phyloP scores from a whole-genome alignment of 2,797 vertebrate species.

The Prionace glauca region DNA sequence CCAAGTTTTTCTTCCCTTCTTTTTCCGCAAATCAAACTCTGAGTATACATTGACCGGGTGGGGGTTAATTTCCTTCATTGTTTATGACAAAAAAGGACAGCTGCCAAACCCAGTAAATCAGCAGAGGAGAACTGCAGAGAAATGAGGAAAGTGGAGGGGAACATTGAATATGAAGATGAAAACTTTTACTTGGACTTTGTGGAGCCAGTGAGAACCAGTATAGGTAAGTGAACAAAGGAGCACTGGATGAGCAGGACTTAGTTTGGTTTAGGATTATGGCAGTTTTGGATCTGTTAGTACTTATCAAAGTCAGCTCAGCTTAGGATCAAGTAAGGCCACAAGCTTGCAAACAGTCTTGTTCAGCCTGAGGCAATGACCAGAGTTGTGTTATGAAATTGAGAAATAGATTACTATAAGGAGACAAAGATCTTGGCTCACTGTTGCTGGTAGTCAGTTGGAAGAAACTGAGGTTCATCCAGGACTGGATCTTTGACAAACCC shows the following conservation, averaged over 20 bases:
- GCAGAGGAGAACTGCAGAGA: no score
- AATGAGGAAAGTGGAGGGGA: no score
- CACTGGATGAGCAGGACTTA: not conserved
- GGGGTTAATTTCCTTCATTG: no score
- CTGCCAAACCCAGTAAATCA: no score
- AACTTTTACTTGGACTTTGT: not conserved
- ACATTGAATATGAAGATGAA: not conserved
- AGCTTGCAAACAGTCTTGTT: not conserved
- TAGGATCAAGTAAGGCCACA: not conserved
- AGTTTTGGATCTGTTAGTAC: not conserved
- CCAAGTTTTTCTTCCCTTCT: no score
- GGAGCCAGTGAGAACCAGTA: not conserved
- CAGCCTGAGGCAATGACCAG: not conserved
- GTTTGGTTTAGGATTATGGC: not conserved
- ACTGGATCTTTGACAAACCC: not conserved
- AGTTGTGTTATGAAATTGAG: not conserved
- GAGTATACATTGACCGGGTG: no score
- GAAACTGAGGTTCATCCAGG: not conserved
- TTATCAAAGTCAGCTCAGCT: not conserved
- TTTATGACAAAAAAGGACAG: no score
- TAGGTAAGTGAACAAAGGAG: not conserved
- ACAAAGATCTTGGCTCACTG: not conserved
- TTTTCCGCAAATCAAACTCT: no score
- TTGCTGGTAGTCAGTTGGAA: not conserved
- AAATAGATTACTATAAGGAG: not conserved